Evolutionary conservation across 2,797 vertebrate species (phyloP).

Genomic region (Notamacropus eugenii): DNA sequence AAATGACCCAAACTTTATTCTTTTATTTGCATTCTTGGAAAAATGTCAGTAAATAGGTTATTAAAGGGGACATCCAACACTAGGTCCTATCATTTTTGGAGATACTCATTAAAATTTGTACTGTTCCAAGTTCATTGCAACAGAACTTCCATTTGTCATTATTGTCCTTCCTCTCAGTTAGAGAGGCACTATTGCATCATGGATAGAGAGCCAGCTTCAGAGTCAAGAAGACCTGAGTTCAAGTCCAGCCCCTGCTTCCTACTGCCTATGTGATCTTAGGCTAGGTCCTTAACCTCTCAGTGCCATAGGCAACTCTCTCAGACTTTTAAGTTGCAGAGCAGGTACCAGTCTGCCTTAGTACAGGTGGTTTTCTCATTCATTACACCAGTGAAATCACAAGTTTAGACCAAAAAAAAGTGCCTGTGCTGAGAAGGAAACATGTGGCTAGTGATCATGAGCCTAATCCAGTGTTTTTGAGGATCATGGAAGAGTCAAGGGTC

Average conservation of each 20-base stretch:
- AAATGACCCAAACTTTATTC: neutral
- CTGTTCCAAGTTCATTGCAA: constrained; percentile 11
- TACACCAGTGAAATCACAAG: neutral
- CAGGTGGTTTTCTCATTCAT: neutral
- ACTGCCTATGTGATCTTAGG: neutral
- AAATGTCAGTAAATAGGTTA: constrained; percentile 7
- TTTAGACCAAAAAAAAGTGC: neutral
- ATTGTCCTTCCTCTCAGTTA: neutral
- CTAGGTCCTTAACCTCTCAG: neutral
- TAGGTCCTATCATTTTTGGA: neutral
- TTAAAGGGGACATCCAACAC: neutral
- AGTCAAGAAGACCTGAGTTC: neutral
- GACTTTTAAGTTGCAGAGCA: neutral
- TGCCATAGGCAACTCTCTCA: neutral
- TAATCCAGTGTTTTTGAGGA: neutral
- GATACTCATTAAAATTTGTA: constrained; percentile 2
- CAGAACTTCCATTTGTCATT: neutral
- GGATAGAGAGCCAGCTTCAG: neutral
- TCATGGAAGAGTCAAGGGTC: neutral
- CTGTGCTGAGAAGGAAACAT: neutral
- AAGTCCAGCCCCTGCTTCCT: neutral
- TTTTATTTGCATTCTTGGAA: neutral
- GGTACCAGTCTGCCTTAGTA: neutral
- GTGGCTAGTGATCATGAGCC: neutral
- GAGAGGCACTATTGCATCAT: neutral